Conservation (phyloP, 2,888 invertebrate genomes). For the Drosophila flavopinicola region DNA sequence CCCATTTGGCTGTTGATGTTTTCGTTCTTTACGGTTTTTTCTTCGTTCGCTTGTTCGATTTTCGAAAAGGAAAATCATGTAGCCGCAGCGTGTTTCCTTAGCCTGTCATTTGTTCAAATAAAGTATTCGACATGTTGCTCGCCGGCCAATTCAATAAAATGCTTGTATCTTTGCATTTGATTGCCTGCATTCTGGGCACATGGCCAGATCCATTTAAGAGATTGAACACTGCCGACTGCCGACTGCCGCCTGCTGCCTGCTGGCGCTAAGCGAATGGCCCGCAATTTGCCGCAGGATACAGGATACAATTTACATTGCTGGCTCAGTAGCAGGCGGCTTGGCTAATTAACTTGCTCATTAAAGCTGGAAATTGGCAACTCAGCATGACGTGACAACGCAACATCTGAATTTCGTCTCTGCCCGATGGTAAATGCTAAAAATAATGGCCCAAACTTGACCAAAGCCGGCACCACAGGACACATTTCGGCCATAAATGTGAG, state of each 20-base stretch:
- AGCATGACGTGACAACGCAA: slow-evolving; percentile 53
- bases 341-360: slow-evolving; percentile 70
- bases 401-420: slow-evolving; percentile 37
- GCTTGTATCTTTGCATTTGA: slow-evolving; percentile 45
- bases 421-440: slow-evolving; percentile 25
- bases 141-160: slow-evolving; percentile 46
- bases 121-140: slow-evolving; percentile 37
- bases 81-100: slow-evolving; percentile 28
- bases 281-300: slow-evolving; percentile 37
- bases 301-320: slow-evolving; percentile 40
- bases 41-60: slow-evolving; percentile 22
- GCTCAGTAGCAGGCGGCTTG: slow-evolving; percentile 10
- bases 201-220: slow-evolving; percentile 14
- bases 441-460: not conserved
- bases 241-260: too few relatives aligned
- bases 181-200: slow-evolving; percentile 32
- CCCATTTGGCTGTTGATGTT: slow-evolving; percentile 36
- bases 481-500: slow-evolving; percentile 6
- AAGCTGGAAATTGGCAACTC: slow-evolving; percentile 57
- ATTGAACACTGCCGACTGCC: slow-evolving; percentile 21
- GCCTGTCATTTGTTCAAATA: slow-evolving; percentile 44
- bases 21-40: slow-evolving; percentile 1
- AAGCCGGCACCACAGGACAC: not conserved
- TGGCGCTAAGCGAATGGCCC: slow-evolving; percentile 43
- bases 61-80: slow-evolving; percentile 54